phyloP scores from a whole-genome alignment of 2,113 vertebrate species.

The Melanotaenia duboulayi region DNA sequence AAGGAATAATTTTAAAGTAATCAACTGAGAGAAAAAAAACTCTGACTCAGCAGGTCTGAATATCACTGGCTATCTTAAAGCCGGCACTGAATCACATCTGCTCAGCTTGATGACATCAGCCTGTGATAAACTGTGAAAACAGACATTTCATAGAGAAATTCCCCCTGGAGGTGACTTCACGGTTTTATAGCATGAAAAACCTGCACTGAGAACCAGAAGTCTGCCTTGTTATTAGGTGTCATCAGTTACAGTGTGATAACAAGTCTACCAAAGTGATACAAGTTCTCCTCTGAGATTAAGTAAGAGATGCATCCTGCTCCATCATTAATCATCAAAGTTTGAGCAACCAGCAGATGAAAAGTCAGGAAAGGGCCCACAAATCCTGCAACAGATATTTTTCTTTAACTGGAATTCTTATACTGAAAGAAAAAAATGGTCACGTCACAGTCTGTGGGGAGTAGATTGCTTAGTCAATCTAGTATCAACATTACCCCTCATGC shows the following conservation, averaged over 20 bases:
- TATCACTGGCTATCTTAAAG: slow-evolving; percentile 36
- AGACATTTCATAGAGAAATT: slow-evolving; percentile 61
- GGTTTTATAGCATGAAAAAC: slow-evolving; percentile 51
- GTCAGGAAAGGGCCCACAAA: slow-evolving; percentile 1
- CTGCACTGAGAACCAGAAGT: slow-evolving; percentile 50
- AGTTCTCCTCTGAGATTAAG: slow-evolving; percentile 21
- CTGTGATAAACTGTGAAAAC: slow-evolving; percentile 63
- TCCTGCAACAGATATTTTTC: slow-evolving; percentile 18
- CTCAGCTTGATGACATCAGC: slow-evolving; percentile 54
- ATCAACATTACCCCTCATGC: slow-evolving; percentile 1
- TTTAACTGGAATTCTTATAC: slow-evolving; percentile 17
- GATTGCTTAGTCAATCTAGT: slow-evolving; percentile 19
- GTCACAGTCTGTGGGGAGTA: slow-evolving; percentile 1
- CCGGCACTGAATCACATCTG: slow-evolving; percentile 60
- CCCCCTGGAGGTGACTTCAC: slow-evolving; percentile 58
- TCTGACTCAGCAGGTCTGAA: slow-evolving; percentile 18
- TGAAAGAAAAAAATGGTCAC: slow-evolving; percentile 10
- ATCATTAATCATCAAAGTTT: slow-evolving; percentile 2
- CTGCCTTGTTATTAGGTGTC: slow-evolving; percentile 62
- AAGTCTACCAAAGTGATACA: slow-evolving; percentile 21
- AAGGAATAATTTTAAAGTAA: no score
- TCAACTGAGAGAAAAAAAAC: not conserved
- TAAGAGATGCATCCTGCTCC: not conserved
- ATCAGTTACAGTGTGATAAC: slow-evolving; percentile 48
- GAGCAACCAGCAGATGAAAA: slow-evolving; percentile 33